phyloP scores from a whole-genome alignment of 2,888 invertebrate species.

The Drosophila dives region DNA sequence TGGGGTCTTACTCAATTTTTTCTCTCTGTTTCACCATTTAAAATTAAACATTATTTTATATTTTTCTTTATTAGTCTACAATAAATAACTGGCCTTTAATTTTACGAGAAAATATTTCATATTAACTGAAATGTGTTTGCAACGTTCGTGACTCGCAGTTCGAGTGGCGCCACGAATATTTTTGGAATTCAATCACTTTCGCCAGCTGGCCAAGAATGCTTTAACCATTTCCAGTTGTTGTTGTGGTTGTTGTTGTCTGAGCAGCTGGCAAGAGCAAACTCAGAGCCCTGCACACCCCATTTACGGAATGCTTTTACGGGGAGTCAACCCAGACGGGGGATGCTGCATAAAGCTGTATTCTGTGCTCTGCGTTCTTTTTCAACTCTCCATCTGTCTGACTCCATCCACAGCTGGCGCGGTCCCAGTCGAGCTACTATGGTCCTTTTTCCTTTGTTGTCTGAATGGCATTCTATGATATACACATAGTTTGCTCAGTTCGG shows the following conservation, averaged over 20 bases:
- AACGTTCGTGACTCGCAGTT: not conserved
- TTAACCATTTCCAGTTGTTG: conserved; percentile 4
- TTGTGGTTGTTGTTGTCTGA: conserved; percentile 21
- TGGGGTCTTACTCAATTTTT: not conserved
- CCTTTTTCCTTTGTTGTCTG: conserved; percentile 73
- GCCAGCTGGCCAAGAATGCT: conserved; percentile 43
- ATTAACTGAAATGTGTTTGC: not conserved
- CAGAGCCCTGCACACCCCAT: conserved; percentile 46
- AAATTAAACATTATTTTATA: not conserved
- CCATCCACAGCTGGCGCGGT: conserved; percentile 57
- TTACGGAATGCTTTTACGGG: conserved; percentile 38
- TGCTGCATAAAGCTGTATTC: conserved; percentile 53
- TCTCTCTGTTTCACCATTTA: not conserved
- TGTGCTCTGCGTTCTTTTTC: conserved; percentile 22
- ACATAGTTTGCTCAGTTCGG: conserved; percentile 35
- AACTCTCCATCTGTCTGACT: conserved; percentile 44
- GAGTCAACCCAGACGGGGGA: conserved; percentile 53
- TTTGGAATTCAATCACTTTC: conserved; percentile 72
- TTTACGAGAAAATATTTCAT: not conserved
- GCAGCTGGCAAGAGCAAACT: conserved; percentile 37
- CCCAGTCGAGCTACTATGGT: conserved; percentile 16
- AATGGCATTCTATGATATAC: conserved; percentile 56
- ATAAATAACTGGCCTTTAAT: not conserved
- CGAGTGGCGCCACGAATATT: conserved; percentile 53
- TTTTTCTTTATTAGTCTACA: not conserved